A percentile compares a stretch with the other conserved stretches of the same genome.
phyloP scores from a whole-genome alignment of 2,888 invertebrate species.

The Teleogryllus oceanicus region DNA sequence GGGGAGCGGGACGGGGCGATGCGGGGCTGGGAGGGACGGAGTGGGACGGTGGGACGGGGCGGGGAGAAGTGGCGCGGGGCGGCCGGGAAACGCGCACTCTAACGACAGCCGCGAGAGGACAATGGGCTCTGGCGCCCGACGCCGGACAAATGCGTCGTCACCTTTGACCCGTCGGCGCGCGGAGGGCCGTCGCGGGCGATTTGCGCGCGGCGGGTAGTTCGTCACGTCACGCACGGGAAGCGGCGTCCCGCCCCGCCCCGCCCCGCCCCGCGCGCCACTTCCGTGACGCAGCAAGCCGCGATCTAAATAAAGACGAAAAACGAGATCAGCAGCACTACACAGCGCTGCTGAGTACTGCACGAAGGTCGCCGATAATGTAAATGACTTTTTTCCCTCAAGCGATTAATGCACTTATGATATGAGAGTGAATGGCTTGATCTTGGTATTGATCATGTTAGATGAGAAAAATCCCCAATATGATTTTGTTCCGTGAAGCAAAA shows the following conservation, averaged over 20 bases:
- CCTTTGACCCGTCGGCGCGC: not conserved
- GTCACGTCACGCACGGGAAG: constrained; percentile 6
- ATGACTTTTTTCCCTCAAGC: no score
- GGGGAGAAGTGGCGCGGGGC: not conserved
- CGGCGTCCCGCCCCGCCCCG: not conserved
- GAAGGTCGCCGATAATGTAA: not conserved
- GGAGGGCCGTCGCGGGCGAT: constrained; percentile 18
- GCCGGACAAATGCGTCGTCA: constrained; percentile 7
- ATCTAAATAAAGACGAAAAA: not conserved
- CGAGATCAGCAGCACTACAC: not conserved
- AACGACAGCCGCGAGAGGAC: not conserved
- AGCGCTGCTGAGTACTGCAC: not conserved
- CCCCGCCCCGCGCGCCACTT: not conserved
- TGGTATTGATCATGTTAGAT: no score
- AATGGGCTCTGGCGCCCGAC: not conserved
- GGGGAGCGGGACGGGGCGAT: no score
- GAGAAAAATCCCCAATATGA: no score
- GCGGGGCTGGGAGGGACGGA: no score
- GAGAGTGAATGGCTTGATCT: no score
- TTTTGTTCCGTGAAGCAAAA: no score
- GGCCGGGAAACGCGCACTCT: not conserved
- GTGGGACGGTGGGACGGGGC: no score
- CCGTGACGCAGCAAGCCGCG: not conserved
- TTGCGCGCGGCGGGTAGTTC: constrained; percentile 18
- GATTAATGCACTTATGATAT: no score